Evolutionary conservation across 92 coral and sea anemone genomes (phyloP).

Genomic region (Porites cylindrica): DNA sequence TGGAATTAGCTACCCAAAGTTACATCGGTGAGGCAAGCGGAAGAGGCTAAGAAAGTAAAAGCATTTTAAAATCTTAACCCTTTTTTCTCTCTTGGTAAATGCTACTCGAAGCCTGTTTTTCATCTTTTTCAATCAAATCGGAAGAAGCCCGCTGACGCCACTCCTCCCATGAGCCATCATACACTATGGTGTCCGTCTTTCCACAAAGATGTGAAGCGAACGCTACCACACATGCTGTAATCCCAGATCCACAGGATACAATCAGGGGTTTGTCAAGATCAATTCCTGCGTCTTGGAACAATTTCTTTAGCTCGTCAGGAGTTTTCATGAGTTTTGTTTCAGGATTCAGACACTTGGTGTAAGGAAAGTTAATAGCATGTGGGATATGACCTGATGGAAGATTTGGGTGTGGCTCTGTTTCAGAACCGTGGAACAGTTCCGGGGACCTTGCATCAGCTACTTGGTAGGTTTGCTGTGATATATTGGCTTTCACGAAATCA

Average conservation of each 20-base stretch:
- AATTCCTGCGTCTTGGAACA: constrained; percentile 82
- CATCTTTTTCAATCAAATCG: constrained; percentile 75
- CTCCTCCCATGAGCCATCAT: constrained; percentile 98
- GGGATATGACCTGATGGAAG: constrained; percentile 93
- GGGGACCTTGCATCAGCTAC: constrained; percentile 87
- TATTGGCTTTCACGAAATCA: constrained; percentile 70
- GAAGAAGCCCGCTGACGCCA: constrained; percentile 91
- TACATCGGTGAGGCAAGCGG: no score
- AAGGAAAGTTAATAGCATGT: constrained; percentile 72
- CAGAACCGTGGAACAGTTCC: constrained; percentile 82
- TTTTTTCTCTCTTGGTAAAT: no score
- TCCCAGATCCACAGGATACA: constrained; percentile 94
- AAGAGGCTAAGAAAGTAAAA: no score
- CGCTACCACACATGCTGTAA: constrained; percentile 80
- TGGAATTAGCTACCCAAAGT: no score
- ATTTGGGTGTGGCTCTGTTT: constrained; percentile 84
- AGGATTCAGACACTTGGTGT: constrained; percentile 72
- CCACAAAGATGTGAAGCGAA: constrained; percentile 88
- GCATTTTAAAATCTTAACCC: no score
- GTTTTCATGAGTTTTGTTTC: constrained; percentile 76
- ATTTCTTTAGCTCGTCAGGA: constrained; percentile 73
- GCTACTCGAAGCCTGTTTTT: neutral
- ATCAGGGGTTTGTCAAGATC: constrained; percentile 80
- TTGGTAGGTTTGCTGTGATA: constrained; percentile 58
- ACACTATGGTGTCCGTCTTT: constrained; percentile 79